phyloP scores from a whole-genome alignment of 1,140 invertebrate species.

The Pachypeltis micranthus region DNA sequence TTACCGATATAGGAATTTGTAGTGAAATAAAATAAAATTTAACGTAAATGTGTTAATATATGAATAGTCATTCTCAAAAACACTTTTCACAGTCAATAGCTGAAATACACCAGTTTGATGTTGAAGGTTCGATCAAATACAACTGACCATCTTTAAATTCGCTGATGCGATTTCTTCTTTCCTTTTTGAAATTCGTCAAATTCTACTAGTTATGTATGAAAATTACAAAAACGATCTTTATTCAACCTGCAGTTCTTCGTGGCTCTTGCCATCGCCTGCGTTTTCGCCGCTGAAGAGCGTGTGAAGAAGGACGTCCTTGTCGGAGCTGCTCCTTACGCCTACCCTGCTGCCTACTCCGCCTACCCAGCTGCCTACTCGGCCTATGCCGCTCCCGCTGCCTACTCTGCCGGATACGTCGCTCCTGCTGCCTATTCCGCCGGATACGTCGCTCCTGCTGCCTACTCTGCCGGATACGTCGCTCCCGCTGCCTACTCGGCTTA shows the following conservation, averaged over 20 bases:
- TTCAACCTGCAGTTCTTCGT: conserved; percentile 12
- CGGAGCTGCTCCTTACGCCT: background rate
- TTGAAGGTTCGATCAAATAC: background rate
- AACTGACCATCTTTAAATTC: too few species aligned
- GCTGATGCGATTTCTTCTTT: background rate
- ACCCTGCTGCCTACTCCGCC: conserved; percentile 1
- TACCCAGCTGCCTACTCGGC: conserved; percentile 15
- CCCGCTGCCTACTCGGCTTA: background rate
- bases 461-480: conserved; percentile 8
- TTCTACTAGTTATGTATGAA: background rate
- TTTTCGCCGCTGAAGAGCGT: conserved; percentile 15
- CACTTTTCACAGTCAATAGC: background rate
- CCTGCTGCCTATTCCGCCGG: conserved; percentile 8
- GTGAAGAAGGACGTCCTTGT: conserved; percentile 17
- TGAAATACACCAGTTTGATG: background rate
- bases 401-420: background rate
- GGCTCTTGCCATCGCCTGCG: conserved; percentile 11
- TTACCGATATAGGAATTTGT: too few species aligned
- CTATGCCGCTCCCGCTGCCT: background rate
- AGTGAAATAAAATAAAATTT: background rate
- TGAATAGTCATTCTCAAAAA: background rate
- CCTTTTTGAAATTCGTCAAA: background rate
- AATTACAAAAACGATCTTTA: too few species aligned
- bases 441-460: background rate
- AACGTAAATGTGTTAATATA: background rate